Percentiles rank a stretch among this genome's conserved stretches.
Evolutionary conservation across 2,113 vertebrate genomes (phyloP).

Genomic region (Ginglymostoma cirratum): DNA sequence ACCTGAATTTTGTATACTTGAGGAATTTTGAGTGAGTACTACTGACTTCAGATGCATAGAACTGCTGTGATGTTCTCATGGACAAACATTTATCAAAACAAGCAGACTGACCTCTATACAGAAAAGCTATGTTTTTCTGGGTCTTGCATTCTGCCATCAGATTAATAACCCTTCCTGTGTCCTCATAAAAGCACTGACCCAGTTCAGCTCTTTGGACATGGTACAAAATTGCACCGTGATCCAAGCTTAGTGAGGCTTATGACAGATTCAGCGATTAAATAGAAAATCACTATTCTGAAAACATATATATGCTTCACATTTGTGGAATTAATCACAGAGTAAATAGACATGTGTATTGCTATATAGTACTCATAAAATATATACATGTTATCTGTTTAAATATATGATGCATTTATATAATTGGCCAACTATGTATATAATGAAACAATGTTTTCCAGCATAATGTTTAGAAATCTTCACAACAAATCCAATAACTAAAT

Average conservation of each 20-base stretch:
- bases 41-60: not conserved
- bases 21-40: not conserved
- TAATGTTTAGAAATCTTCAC: not conserved
- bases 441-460: not conserved
- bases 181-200: not conserved
- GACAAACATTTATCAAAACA: not conserved
- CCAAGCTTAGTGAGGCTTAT: not conserved
- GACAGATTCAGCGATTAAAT: not conserved
- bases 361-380: not conserved
- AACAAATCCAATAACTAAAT: not conserved
- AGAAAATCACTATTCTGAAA: not conserved
- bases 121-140: not conserved
- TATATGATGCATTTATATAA: not conserved
- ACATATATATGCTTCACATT: not conserved
- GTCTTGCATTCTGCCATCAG: not conserved
- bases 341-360: not conserved
- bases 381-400: not conserved
- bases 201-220: not conserved
- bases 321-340: not conserved
- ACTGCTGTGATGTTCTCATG: not conserved
- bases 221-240: not conserved
- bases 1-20: not conserved
- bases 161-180: not conserved
- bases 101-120: not conserved
- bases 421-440: not conserved